Evolutionary conservation across 1,140 invertebrate genomes (phyloP).

Genomic region (Penaeus vannamei): DNA sequence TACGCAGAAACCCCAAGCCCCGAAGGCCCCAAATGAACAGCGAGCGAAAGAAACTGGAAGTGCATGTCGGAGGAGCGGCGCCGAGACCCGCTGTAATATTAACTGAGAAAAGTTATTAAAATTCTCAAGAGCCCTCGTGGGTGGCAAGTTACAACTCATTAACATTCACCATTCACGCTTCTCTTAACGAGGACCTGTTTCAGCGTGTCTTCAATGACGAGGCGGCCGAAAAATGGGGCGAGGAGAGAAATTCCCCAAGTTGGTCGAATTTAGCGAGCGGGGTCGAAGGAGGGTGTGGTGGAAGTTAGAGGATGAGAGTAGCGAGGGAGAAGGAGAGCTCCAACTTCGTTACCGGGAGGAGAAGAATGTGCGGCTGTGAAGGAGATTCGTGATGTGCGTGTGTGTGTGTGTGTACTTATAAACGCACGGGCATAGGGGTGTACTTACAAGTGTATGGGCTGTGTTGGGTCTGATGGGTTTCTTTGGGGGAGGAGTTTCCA

Average conservation of each 20-base stretch:
- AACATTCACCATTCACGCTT: conserved; percentile 62
- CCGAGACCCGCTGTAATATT: conserved; percentile 44
- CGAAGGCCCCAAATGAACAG: neutral
- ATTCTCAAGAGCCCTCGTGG: conserved; percentile 57
- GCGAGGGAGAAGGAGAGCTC: neutral
- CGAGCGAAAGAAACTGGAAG: neutral
- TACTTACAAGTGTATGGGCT: neutral
- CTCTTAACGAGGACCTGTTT: conserved; percentile 61
- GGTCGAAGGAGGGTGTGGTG: neutral
- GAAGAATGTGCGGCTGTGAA: neutral
- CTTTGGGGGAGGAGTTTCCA: no score
- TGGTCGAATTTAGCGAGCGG: neutral
- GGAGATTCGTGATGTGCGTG: neutral
- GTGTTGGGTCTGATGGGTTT: neutral
- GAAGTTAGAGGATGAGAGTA: neutral
- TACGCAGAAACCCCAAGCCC: neutral
- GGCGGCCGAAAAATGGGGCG: neutral
- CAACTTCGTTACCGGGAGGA: neutral
- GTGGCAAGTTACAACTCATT: conserved; percentile 63
- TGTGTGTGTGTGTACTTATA: neutral
- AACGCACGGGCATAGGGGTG: neutral
- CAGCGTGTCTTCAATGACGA: conserved; percentile 55
- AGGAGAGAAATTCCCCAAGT: conserved; percentile 24
- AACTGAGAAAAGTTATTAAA: conserved; percentile 64
- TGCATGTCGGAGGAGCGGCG: neutral